phyloP scores from a whole-genome alignment of 2,113 vertebrate genomes.

The Platichthys flesus region DNA sequence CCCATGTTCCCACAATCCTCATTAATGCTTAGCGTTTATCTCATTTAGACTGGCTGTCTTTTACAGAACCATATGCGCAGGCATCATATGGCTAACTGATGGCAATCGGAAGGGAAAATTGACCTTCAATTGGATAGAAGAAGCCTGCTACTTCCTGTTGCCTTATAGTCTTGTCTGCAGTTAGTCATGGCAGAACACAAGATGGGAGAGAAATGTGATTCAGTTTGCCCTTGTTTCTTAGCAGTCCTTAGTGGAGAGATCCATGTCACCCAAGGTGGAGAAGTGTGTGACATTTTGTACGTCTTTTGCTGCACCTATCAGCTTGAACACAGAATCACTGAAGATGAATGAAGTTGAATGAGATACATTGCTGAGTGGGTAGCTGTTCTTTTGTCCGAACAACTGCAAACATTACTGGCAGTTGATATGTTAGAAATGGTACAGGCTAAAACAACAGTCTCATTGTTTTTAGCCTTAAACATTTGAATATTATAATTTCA shows the following conservation, averaged over 20 bases:
- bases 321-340: constrained; percentile 4
- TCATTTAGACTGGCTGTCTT: constrained; percentile 69
- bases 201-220: constrained; percentile 29
- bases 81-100: constrained; percentile 73
- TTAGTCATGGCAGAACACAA: constrained; percentile 46
- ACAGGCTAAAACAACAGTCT: too few relatives aligned
- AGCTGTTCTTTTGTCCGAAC: not conserved
- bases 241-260: constrained; percentile 2
- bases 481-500: too few relatives aligned
- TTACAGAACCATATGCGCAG: constrained; percentile 63
- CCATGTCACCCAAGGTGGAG: not conserved
- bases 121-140: constrained; percentile 80
- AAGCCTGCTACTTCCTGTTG: constrained; percentile 74
- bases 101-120: constrained; percentile 76
- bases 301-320: constrained; percentile 4
- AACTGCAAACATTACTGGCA: not conserved
- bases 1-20: constrained; percentile 46
- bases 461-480: too few relatives aligned
- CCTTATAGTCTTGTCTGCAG: constrained; percentile 53
- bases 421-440: too few relatives aligned
- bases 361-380: not conserved
- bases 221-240: constrained; percentile 23
- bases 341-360: constrained; percentile 5
- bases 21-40: constrained; percentile 73
- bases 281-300: not conserved